Conservation (phyloP, 2,113 vertebrate genomes). For the Albula goreensis region DNA sequence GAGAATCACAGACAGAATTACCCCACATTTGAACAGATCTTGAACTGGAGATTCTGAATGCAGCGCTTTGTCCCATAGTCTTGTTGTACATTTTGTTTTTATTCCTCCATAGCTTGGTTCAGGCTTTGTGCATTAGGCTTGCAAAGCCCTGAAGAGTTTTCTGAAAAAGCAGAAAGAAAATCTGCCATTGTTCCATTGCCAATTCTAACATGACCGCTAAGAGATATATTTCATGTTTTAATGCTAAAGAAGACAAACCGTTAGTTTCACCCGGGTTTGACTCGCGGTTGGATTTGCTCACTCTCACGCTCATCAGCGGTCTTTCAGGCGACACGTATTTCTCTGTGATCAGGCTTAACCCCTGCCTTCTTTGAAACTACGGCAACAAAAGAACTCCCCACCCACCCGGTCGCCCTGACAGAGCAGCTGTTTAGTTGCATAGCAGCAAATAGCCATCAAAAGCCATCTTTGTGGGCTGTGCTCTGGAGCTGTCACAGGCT, state of each 20-base stretch:
- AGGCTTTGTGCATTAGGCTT: constrained; percentile 56
- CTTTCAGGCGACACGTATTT: constrained; percentile 27
- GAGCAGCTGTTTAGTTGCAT: constrained; percentile 71
- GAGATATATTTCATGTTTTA: constrained; percentile 20
- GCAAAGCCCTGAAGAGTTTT: constrained; percentile 40
- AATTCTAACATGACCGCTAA: constrained; percentile 22
- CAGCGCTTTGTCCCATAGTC: constrained; percentile 53
- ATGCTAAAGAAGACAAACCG: constrained; percentile 16
- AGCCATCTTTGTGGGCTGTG: constrained; percentile 60
- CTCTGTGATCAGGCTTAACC: constrained; percentile 41
- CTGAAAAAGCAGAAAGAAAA: neutral
- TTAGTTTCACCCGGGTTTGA: constrained; percentile 7
- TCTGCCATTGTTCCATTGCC: constrained; percentile 20
- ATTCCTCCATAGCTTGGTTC: constrained; percentile 51
- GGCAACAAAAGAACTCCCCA: constrained; percentile 42
- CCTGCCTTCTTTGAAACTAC: constrained; percentile 37
- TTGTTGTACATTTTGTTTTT: constrained; percentile 63
- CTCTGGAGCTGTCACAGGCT: constrained; percentile 43
- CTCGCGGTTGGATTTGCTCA: neutral
- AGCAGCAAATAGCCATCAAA: constrained; percentile 72
- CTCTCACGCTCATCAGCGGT: constrained; percentile 24
- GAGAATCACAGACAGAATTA: constrained; percentile 50
- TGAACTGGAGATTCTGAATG: constrained; percentile 49
- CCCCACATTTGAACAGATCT: constrained; percentile 47
- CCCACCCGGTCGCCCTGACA: constrained; percentile 57